Conservation (phyloP, 2,888 invertebrate genomes). For the Hyles lineata region DNA sequence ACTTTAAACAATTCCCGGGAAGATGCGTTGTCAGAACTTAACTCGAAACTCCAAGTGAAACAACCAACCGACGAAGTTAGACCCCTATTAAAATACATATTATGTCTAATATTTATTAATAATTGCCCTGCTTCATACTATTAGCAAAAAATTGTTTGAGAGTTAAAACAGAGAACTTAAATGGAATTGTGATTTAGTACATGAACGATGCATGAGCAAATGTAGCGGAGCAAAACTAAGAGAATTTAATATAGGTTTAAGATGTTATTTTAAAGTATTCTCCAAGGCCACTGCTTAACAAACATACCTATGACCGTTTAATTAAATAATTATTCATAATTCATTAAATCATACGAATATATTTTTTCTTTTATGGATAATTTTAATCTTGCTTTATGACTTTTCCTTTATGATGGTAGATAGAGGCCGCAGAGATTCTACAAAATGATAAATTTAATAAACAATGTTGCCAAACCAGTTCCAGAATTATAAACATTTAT, state of each 20-base stretch:
- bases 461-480: neutral
- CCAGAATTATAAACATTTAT: neutral
- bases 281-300: no score
- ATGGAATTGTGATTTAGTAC: no score
- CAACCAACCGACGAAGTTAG: slow-evolving; percentile 67
- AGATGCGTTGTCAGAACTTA: slow-evolving; percentile 81
- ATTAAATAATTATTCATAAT: no score
- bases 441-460: neutral
- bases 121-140: slow-evolving; percentile 49
- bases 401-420: neutral
- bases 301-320: no score
- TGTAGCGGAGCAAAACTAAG: neutral
- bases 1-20: slow-evolving; percentile 79
- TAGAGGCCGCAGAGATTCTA: neutral
- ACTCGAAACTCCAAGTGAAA: slow-evolving; percentile 64
- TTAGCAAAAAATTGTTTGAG: no score
- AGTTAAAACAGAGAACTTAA: neutral
- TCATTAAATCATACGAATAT: no score
- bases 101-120: slow-evolving; percentile 68
- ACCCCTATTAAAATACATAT: slow-evolving; percentile 74
- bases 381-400: neutral
- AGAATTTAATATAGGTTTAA: no score
- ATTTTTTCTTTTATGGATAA: no score
- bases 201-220: neutral
- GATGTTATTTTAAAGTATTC: no score